Percentiles rank a stretch among this genome's conserved stretches.
phyloP scores from a whole-genome alignment of 2,888 invertebrate genomes.

The Pollenia griseotomentosa region DNA sequence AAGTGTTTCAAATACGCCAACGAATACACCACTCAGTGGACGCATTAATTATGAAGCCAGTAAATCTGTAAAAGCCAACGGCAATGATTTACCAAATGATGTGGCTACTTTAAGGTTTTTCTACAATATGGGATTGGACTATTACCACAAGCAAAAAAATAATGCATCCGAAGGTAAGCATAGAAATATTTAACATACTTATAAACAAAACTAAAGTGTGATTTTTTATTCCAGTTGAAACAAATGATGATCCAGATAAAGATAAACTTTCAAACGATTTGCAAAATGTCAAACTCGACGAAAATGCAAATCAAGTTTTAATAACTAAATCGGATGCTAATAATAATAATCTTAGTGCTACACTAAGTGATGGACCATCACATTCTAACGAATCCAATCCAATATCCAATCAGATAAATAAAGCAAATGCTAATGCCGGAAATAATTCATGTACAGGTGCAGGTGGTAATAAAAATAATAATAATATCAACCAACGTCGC shows the following conservation, averaged over 20 bases:
- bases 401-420: slow-evolving; percentile 42
- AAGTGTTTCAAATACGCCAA: slow-evolving; percentile 48
- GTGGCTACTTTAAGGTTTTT: slow-evolving; percentile 87
- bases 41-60: slow-evolving; percentile 78
- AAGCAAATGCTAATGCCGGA: background rate
- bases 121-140: slow-evolving; percentile 88
- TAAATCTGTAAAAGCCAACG: slow-evolving; percentile 78
- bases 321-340: slow-evolving; percentile 75
- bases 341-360: slow-evolving; percentile 65
- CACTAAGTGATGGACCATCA: background rate
- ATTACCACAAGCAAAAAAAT: slow-evolving; percentile 67
- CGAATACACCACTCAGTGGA: slow-evolving; percentile 72
- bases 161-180: slow-evolving; percentile 60
- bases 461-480: slow-evolving; percentile 43
- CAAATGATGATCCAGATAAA: slow-evolving; percentile 71
- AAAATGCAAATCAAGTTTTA: slow-evolving; percentile 73
- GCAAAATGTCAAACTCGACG: slow-evolving; percentile 73
- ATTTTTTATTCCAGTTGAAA: slow-evolving; percentile 44
- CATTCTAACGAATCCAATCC: slow-evolving; percentile 35
- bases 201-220: background rate
- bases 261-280: slow-evolving; percentile 67
- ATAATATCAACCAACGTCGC: slow-evolving; percentile 73
- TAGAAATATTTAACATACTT: no score
- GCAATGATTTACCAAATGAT: slow-evolving; percentile 84
- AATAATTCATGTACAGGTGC: slow-evolving; percentile 25